Evolutionary conservation across 2,797 vertebrate genomes (phyloP), one percentile per base, ranked within the genome.

Genomic region (Neosilurus hyrtlii): DNA sequence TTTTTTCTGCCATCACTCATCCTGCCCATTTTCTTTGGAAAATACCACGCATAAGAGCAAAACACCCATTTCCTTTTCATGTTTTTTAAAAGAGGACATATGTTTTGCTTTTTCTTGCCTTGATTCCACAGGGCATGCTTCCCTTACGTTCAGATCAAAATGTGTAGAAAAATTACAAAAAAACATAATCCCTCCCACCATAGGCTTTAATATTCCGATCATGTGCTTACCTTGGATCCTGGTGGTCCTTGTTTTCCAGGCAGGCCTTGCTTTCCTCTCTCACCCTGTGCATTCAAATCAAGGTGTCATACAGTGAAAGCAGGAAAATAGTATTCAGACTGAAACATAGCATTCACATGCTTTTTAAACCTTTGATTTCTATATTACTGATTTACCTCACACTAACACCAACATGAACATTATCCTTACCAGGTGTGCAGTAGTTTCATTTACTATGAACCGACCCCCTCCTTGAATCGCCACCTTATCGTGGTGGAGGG

Each of bases 141-240:
- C 18, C 14, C 30, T 43, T 15, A 51, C 18, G 22, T 66, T 8
- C 16, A 54, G 18, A 79, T n/a, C 18, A 67, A 12, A 35, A 35
- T 35, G 52, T 0, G 15, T 22, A 71, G 43, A 43, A 43, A 4
- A 43, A 8, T 43, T 43, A 43, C 43, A 43, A 43, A 43, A 43
- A 43, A 43, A 43, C 4, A 43, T 5, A 43, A 43, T 43, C 43
- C 43, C 43, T 12, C 11, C 68, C 35, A 15, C 30, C 70, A 9
- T 35, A 30, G 37, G 57, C 18, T 59, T 14, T 9, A 63, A 14
- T 49, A 11, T 9, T 61, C 30, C 73, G 22, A 63, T 16, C 73
- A 30, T 77, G 62, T 54, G 68, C 85, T 85, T 87, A 95, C 94
- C 91, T 88, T 86, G 22, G 87, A 85, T 90, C 93, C 94, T 30